Base-by-base conservation (phyloP, 2,888 invertebrate species). In the Troilus luridus region DNA sequence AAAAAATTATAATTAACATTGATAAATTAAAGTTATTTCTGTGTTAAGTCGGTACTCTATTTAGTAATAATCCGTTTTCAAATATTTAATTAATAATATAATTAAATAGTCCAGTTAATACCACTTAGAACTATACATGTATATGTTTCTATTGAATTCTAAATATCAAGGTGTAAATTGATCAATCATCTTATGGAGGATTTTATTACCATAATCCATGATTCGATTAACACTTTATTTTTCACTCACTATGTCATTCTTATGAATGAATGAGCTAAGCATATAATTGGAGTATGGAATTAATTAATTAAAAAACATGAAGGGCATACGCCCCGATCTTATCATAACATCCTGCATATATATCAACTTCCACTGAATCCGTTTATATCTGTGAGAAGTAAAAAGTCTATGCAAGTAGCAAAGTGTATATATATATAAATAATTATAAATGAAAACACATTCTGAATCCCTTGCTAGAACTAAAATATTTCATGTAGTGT, bases 251-350 rank as follows among this genome's bases (percentile, higher is more conserved):
- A 41, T 41, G 27, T 77, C 41, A 17, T 27, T 77, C 14, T 8
- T 27, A 27, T 72, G 72, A 72, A 72, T 72, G 72, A 72, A 72
- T 72, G 27, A 41, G 41, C 17, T 27, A 41, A 77, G 19, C 41
- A 77, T 17, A 41, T 14, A 77, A 27, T 77, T 27, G 41, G 41
- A 77, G 72, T 77, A 77, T 77, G 17, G 41, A 77, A 77, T 17
- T 41, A 77, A 77, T 77, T 77, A 77, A 77, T 77, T 41, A 41
- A 27, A 77, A 77, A 77, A 77, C 67, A 77, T 77, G 72, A 77
- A 77, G 14, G 41, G 9, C 27, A 27, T 24, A 27, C 27, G 41
- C 41, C 27, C 17, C 12, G 72, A 77, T 77, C 17, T 77, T 41
- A 77, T 77, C 72, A 77, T 77, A 17, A 17, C 41, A 41, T 77